Evolutionary conservation across 2,888 invertebrate genomes (phyloP).

Genomic region (Drosophila tripunctata): DNA sequence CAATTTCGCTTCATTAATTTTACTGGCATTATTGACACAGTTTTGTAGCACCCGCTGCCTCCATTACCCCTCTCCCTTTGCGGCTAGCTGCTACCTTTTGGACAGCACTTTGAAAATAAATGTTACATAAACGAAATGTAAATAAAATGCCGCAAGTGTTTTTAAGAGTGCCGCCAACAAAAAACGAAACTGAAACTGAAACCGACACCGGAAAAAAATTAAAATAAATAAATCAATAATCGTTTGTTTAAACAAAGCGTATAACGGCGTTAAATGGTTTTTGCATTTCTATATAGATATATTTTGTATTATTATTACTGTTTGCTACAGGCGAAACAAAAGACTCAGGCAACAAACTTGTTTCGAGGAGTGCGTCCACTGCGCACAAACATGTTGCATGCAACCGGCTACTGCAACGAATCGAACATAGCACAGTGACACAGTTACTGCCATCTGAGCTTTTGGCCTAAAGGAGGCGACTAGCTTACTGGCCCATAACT

Average conservation of each 20-base stretch:
- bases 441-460: conserved; percentile 29
- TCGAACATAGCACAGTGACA: conserved; percentile 63
- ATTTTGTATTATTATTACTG: not conserved
- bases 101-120: conserved; percentile 12
- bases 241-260: conserved; percentile 45
- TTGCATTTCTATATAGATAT: conserved; percentile 26
- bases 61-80: not conserved
- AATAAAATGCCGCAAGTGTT: conserved; percentile 33
- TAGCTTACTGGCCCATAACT: conserved; percentile 56
- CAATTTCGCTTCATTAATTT: conserved; percentile 63
- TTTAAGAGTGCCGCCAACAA: conserved; percentile 13
- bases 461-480: conserved; percentile 29
- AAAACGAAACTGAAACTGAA: conserved; percentile 13
- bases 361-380: conserved; percentile 7
- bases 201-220: conserved; percentile 11
- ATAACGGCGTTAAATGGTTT: conserved; percentile 51
- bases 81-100: not conserved
- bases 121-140: conserved; percentile 55
- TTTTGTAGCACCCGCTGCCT: conserved; percentile 59
- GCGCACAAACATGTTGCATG: conserved; percentile 57
- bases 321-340: conserved; percentile 60
- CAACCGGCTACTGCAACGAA: conserved; percentile 27
- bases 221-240: conserved; percentile 52
- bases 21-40: conserved; percentile 65
- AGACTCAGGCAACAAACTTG: conserved; percentile 75